These are phyloP conservation scores for Malacoraja senta DNA, from an alignment of 2,797 vertebrate species.

Conservation along the genomic window DNA sequence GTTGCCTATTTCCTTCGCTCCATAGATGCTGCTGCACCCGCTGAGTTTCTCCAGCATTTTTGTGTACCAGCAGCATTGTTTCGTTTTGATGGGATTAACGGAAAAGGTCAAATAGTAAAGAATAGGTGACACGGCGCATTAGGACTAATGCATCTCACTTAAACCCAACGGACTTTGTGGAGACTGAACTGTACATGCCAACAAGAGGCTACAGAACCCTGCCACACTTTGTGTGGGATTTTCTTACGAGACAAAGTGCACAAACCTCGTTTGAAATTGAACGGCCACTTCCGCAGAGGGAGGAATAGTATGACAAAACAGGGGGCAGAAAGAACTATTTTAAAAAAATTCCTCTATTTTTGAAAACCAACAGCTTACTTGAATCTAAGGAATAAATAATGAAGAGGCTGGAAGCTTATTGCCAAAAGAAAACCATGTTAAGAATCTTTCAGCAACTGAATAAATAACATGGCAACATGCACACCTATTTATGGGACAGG, in stretches of 20 bases:
- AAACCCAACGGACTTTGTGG: background rate
- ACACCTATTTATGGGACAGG: slow-evolving; percentile 33
- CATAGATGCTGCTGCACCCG: too few relatives aligned
- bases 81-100: slow-evolving; percentile 3
- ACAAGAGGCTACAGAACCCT: background rate
- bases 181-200: background rate
- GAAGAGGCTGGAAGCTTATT: background rate
- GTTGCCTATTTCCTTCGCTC: too few relatives aligned
- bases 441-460: background rate
- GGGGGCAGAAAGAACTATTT: too few relatives aligned
- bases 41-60: too few relatives aligned
- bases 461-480: background rate
- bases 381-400: background rate
- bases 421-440: background rate
- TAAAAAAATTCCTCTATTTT: too few relatives aligned
- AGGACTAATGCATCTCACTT: background rate
- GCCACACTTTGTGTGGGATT: background rate
- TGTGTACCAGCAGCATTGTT: slow-evolving; percentile 13
- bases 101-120: slow-evolving; percentile 25
- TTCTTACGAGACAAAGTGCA: background rate
- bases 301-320: background rate
- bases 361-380: background rate
- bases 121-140: background rate
- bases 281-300: background rate
- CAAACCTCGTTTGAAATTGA: background rate